Conservation (phyloP, 2,888 invertebrate genomes). For the Plagodis pulveraria region DNA sequence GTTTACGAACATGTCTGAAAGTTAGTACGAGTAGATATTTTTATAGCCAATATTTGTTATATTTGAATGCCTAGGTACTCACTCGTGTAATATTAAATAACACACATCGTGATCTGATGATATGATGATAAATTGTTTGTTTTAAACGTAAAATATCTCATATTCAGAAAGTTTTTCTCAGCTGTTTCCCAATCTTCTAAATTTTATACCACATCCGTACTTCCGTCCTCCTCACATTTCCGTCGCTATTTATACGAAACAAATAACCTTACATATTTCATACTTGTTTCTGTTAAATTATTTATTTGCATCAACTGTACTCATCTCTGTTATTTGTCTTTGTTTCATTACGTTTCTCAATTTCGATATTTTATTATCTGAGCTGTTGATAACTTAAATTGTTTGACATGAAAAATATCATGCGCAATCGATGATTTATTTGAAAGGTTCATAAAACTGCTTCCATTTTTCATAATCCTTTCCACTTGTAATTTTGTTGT, state of each 20-base stretch:
- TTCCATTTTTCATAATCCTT: too few relatives aligned
- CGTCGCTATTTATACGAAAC: slow-evolving; percentile 60
- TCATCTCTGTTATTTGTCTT: slow-evolving; percentile 43
- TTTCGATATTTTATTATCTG: slow-evolving; percentile 24
- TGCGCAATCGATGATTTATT: too few relatives aligned
- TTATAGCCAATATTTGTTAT: too few relatives aligned
- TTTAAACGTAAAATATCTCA: background rate
- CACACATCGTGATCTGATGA: too few relatives aligned
- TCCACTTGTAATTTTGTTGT: too few relatives aligned
- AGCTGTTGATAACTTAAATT: background rate
- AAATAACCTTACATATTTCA: slow-evolving; percentile 73
- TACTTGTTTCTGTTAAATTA: slow-evolving; percentile 65
- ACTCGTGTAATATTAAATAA: background rate
- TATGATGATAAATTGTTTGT: background rate
- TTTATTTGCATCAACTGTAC: slow-evolving; percentile 54
- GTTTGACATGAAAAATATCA: too few relatives aligned
- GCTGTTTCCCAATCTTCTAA: background rate
- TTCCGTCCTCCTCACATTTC: slow-evolving; percentile 13
- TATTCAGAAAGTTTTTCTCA: background rate
- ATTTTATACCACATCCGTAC: slow-evolving; percentile 45
- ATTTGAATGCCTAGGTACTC: too few relatives aligned
- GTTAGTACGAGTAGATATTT: too few relatives aligned
- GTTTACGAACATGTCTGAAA: too few relatives aligned
- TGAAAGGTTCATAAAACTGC: too few relatives aligned
- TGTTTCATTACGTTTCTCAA: slow-evolving; percentile 34